Evolutionary conservation across 2,113 vertebrate genomes (phyloP).

Genomic region (Eolophus roseicapilla): DNA sequence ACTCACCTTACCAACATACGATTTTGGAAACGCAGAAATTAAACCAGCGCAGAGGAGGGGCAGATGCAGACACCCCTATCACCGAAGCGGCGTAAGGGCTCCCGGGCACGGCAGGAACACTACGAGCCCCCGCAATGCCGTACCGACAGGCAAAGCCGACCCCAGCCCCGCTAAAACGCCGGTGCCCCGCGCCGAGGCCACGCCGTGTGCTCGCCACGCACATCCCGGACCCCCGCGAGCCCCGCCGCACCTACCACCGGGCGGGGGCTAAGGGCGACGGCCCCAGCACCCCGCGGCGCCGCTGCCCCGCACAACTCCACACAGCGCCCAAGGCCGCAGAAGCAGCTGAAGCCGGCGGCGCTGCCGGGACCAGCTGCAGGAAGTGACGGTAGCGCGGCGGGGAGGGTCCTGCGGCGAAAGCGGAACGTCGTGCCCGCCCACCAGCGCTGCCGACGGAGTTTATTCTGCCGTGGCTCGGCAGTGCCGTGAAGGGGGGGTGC

Average conservation of each 20-base stretch:
- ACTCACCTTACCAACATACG: neutral
- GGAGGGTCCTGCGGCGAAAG: neutral
- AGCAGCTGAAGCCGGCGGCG: neutral
- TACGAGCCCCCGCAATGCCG: neutral
- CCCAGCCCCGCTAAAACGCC: neutral
- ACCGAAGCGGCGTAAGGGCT: neutral
- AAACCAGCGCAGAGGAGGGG: neutral
- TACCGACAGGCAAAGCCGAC: neutral
- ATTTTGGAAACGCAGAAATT: neutral
- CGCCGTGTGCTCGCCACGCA: neutral
- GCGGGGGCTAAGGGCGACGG: neutral
- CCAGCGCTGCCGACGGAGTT: accelerated
- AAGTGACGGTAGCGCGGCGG: constrained; percentile 67
- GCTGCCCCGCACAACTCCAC: neutral
- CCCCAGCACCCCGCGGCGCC: neutral
- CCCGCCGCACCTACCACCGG: neutral
- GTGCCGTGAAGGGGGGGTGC: accelerated
- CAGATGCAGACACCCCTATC: accelerated
- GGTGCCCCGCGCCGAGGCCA: no score
- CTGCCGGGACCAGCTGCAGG: constrained; percentile 72
- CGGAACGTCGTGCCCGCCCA: neutral
- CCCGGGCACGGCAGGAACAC: neutral
- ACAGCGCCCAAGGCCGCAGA: neutral
- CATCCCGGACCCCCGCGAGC: neutral
- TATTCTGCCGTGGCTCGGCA: no score